Base-by-base conservation (phyloP, 1,140 invertebrate genomes). In the Mya arenaria region DNA sequence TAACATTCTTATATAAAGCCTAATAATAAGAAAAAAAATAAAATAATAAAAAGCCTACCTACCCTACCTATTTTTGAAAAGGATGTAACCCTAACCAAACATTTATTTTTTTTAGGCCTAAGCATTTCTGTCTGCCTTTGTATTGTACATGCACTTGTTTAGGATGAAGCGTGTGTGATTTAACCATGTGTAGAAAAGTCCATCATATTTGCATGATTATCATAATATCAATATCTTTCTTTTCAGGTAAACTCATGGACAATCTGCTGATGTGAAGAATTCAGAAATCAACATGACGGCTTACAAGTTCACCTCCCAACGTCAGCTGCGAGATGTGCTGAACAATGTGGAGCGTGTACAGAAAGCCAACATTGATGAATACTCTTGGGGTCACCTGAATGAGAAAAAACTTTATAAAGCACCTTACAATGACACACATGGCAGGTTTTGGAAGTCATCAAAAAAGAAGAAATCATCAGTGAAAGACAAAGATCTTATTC, bases 341-440 rank as follows among this genome's bases (percentile, higher is more conserved):
- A 87, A 91, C 83, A 84, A 88, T 86, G 86, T 85, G 5, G 88
- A 91, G 52, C 62, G 66, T 6, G 88, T 88, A 66, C 90, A 91
- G 63, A 90, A 90, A 84, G 81, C 85, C 44, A 89, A 92, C 66
- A 89, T 91, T 19, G 62, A 84, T 75, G 86, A 88, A 44, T 92
- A 85, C 74, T 84, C 89, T 32, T 84, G 85, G 36, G 91, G 91
- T 55, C 90, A 91, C 58, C 79, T 92, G 23, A 92, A 92, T 87
- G 89, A 90, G 56, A 83, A 86, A 25, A 74, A 84, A 41, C 80
- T 92, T 8, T 84, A 84, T 17, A 88, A 85, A 84, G 84, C 88
- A 23, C 83, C 87, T 6, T 48, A 79, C 23, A 30, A 44, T 23
- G 6, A 60, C 2, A 83, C 69, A 74, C 85, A 84, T 66, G 84